Evolutionary conservation across 2,888 invertebrate species (phyloP).

Genomic region (Dasypolia templi): DNA sequence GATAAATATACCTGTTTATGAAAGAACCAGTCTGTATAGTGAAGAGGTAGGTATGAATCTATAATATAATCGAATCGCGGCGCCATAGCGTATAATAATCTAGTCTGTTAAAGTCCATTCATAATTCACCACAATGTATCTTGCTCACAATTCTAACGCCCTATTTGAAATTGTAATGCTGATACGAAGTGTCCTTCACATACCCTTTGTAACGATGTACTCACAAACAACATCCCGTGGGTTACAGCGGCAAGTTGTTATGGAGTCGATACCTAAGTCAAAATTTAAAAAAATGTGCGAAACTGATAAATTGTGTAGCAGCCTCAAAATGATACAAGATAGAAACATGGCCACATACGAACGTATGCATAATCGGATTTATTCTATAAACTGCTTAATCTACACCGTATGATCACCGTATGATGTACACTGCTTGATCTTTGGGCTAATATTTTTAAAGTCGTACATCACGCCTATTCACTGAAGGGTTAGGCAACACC

Average conservation of each 20-base stretch:
- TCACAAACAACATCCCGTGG: constrained; percentile 82
- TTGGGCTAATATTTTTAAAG: too few relatives aligned
- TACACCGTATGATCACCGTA: too few relatives aligned
- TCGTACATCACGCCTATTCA: too few relatives aligned
- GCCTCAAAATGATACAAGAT: too few relatives aligned
- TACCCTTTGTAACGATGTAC: constrained; percentile 77
- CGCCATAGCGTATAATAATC: constrained; percentile 34
- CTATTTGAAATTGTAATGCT: constrained; percentile 74
- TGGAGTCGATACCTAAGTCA: constrained; percentile 39
- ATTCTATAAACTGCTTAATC: background rate
- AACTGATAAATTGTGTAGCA: background rate
- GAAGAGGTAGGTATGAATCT: constrained; percentile 7
- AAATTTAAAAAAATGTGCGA: background rate
- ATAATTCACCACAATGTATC: constrained; percentile 50
- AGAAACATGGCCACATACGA: background rate
- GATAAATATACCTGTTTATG: constrained; percentile 10
- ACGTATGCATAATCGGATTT: background rate
- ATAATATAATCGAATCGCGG: constrained; percentile 31
- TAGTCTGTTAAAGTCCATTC: constrained; percentile 24
- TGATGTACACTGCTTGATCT: too few relatives aligned
- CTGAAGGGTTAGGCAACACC: background rate
- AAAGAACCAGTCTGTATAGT: background rate
- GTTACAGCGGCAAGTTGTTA: constrained; percentile 51
- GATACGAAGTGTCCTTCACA: constrained; percentile 84
- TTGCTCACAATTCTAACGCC: constrained; percentile 60